These are phyloP conservation scores for Calameuta filiformis DNA, from an alignment of 2,888 invertebrate genomes.

Conservation along the genomic window DNA sequence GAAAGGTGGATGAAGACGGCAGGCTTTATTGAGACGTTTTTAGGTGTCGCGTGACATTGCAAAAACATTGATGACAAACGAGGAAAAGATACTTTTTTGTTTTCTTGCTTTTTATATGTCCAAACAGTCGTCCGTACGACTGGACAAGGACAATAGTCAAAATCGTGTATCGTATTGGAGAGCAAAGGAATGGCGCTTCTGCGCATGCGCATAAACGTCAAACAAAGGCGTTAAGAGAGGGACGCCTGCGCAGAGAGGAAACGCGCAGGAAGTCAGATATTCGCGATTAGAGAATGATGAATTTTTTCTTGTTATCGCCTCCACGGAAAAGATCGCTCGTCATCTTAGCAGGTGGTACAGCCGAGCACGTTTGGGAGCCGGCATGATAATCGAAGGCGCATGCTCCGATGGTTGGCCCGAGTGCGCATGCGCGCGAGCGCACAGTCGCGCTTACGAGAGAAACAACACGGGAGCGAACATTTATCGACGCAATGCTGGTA, in stretches of 20 bases:
- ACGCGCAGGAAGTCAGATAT: not conserved
- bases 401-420: not conserved
- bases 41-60: not conserved
- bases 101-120: too few species aligned
- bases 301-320: not conserved
- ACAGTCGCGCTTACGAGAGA: not conserved
- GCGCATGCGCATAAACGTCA: not conserved
- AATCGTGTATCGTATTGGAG: not conserved
- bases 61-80: not conserved
- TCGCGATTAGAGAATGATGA: not conserved
- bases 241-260: not conserved
- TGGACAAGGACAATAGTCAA: not conserved
- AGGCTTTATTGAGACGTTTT: not conserved
- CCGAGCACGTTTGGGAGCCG: not conserved
- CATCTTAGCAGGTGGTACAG: not conserved
- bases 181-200: not conserved
- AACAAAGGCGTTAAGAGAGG: not conserved
- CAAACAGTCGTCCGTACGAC: not conserved
- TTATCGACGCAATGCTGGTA: constrained; percentile 23
- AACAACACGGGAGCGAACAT: constrained; percentile 9
- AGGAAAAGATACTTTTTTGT: not conserved
- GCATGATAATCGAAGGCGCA: not conserved
- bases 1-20: not conserved
- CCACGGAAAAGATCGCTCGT: not conserved
- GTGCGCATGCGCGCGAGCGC: constrained; percentile 23